A percentile compares a stretch with the other conserved stretches of the same genome.
phyloP scores from a whole-genome alignment of 2,888 invertebrate genomes.

The Nasonia oneida region DNA sequence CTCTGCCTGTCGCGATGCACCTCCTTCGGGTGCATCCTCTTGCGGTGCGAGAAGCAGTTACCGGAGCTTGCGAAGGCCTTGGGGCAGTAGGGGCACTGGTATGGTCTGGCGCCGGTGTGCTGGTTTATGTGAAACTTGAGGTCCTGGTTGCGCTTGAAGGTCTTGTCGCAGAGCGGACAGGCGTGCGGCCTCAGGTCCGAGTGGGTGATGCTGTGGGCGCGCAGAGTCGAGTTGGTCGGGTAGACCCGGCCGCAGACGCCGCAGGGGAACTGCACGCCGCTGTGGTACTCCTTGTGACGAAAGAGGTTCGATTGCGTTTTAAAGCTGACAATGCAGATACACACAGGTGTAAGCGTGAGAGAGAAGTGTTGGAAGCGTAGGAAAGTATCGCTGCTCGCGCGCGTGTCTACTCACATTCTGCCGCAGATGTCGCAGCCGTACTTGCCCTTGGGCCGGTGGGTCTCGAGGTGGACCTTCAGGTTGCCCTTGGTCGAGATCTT shows the following conservation, averaged over 20 bases:
- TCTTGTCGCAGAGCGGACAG: slow-evolving; percentile 86
- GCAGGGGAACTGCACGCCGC: slow-evolving; percentile 82
- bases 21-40: slow-evolving; percentile 85
- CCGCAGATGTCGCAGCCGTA: slow-evolving; percentile 85
- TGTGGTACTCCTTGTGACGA: slow-evolving; percentile 84
- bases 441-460: slow-evolving; percentile 83
- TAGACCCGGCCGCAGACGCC: slow-evolving; percentile 86
- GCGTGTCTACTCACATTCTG: slow-evolving; percentile 80
- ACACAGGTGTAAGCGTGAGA: neutral
- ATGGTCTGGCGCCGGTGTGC: slow-evolving; percentile 87
- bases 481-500: slow-evolving; percentile 83
- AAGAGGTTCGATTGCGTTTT: slow-evolving; percentile 84
- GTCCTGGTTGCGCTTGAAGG: slow-evolving; percentile 87
- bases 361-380: too few relatives aligned
- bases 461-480: slow-evolving; percentile 84
- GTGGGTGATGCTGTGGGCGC: slow-evolving; percentile 86
- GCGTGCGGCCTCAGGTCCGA: slow-evolving; percentile 85
- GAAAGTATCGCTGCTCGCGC: too few relatives aligned
- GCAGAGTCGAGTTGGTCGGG: slow-evolving; percentile 84
- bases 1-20: slow-evolving; percentile 81
- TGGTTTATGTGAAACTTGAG: slow-evolving; percentile 89
- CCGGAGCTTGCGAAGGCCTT: slow-evolving; percentile 86
- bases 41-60: slow-evolving; percentile 87
- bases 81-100: slow-evolving; percentile 87
- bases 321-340: slow-evolving; percentile 79